phyloP scores from a whole-genome alignment of 2,797 vertebrate genomes.

The Eospalax fontanierii region DNA sequence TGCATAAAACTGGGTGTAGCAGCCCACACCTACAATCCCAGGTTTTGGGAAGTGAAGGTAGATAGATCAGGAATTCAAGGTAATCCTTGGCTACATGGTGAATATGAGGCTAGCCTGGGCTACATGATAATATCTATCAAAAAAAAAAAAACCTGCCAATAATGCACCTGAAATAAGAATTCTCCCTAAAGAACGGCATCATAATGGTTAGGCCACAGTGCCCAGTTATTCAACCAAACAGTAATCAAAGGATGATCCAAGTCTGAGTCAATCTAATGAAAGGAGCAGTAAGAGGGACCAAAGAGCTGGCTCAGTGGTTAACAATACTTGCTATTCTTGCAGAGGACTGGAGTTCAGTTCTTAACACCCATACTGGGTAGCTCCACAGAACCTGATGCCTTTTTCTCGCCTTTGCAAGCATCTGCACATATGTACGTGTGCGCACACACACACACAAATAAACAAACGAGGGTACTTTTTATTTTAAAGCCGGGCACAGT shows the following conservation, averaged over 20 bases:
- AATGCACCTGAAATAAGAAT: background rate
- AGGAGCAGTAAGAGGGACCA: background rate
- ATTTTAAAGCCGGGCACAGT: too few species aligned
- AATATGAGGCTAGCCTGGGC: background rate
- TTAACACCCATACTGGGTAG: background rate
- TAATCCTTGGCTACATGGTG: too few species aligned
- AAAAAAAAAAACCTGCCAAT: background rate
- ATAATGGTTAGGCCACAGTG: background rate
- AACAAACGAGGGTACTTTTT: too few species aligned
- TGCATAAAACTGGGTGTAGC: background rate
- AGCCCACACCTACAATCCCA: background rate
- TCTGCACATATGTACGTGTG: too few species aligned
- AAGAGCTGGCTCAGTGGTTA: background rate
- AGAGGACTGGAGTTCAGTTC: background rate
- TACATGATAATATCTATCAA: too few species aligned
- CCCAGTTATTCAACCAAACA: background rate
- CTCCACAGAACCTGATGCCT: background rate
- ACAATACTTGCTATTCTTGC: background rate
- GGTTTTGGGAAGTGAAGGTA: background rate
- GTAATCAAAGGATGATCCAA: too few species aligned
- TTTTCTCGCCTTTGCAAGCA: background rate
- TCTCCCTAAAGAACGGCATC: background rate
- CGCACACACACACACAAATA: background rate
- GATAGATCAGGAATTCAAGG: background rate
- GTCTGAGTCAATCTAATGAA: background rate